phyloP scores from a whole-genome alignment of 2,113 vertebrate species.

The Spea multiplicata region DNA sequence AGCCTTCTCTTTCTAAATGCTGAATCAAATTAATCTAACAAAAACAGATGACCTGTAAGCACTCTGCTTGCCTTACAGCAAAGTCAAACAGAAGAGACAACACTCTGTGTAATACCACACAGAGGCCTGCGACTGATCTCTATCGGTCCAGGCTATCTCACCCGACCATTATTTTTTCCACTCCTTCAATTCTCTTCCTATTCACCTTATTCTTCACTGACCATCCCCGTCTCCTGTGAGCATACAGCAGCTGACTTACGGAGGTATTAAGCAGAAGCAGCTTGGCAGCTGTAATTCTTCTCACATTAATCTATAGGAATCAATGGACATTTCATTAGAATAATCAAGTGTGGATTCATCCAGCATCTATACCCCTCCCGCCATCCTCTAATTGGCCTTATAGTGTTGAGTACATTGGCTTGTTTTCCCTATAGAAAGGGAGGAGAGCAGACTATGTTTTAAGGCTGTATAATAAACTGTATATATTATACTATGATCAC shows the following conservation, averaged over 20 bases:
- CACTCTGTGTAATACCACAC: background rate
- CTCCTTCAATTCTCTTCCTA: conserved; percentile 36
- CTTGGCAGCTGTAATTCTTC: conserved; percentile 73
- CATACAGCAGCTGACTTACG: conserved; percentile 62
- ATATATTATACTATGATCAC: too few relatives aligned
- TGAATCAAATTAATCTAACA: conserved; percentile 68
- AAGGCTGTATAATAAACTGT: too few relatives aligned
- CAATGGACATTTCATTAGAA: conserved; percentile 84
- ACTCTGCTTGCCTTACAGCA: conserved; percentile 63
- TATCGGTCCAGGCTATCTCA: conserved; percentile 28
- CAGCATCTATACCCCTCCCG: conserved; percentile 68
- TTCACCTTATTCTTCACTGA: conserved; percentile 19
- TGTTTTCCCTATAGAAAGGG: too few relatives aligned
- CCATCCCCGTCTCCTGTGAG: background rate
- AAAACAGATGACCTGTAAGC: conserved; percentile 69
- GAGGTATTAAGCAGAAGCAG: conserved; percentile 65
- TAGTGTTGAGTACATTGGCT: too few relatives aligned
- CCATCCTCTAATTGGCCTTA: conserved; percentile 29
- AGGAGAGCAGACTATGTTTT: too few relatives aligned
- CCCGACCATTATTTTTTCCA: conserved; percentile 42
- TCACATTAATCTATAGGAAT: conserved; percentile 83
- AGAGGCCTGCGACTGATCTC: conserved; percentile 21
- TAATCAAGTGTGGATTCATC: conserved; percentile 78
- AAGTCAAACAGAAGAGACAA: conserved; percentile 61
- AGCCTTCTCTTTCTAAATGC: conserved; percentile 62